Evolutionary conservation across 2,797 vertebrate species (phyloP).

Genomic region (Margarornis squamiger): DNA sequence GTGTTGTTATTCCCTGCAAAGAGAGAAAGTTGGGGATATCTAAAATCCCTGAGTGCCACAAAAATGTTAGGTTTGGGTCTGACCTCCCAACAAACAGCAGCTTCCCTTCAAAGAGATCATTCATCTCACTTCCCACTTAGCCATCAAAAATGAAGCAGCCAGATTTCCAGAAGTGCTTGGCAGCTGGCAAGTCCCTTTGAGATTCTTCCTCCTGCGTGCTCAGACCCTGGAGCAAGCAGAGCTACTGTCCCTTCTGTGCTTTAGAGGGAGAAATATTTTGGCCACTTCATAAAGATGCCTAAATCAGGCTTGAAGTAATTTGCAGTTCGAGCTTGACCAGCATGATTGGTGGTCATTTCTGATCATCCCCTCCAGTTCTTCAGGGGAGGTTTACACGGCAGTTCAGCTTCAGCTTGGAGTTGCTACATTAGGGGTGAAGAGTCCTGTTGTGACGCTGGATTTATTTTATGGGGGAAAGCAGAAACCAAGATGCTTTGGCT

Average conservation of each 20-base stretch:
- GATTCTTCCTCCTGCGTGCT: not conserved
- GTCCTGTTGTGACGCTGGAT: not conserved
- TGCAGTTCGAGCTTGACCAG: not conserved
- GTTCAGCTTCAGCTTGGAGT: not conserved
- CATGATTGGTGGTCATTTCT: not conserved
- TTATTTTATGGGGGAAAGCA: slow-evolving; percentile 23
- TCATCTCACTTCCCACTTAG: not conserved
- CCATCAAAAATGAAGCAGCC: not conserved
- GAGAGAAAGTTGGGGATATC: slow-evolving; percentile 6
- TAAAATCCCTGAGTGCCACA: not conserved
- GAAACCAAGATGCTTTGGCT: not conserved
- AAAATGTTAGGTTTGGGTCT: not conserved
- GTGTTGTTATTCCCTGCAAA: not conserved
- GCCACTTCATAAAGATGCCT: not conserved
- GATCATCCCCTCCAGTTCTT: not conserved
- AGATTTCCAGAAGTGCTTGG: not conserved
- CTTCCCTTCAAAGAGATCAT: not conserved
- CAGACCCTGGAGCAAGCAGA: not conserved
- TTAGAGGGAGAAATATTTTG: not conserved
- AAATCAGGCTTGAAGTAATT: not conserved
- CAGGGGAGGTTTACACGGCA: not conserved
- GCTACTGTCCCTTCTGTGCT: not conserved
- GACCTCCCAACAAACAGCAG: not conserved
- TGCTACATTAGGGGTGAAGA: not conserved
- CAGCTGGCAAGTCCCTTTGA: not conserved